Conservation (phyloP, 2,888 invertebrate species). For the Tenthredo amoena region DNA sequence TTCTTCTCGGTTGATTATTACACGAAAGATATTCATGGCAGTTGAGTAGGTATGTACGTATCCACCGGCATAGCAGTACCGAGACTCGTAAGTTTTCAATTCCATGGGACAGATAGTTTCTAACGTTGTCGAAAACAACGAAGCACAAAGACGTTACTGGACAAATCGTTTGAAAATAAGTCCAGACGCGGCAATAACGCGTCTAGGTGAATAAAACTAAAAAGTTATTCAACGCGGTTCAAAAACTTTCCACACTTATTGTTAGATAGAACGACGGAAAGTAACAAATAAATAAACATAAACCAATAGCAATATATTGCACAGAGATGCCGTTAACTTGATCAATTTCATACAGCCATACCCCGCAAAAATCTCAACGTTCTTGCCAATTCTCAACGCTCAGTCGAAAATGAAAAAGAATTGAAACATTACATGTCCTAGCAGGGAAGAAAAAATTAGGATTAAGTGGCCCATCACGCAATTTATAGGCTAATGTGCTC, state of each 20-base stretch:
- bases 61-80: not conserved
- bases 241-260: conserved; percentile 18
- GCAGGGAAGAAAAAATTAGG: not conserved
- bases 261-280: not conserved
- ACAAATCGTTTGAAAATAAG: conserved; percentile 44
- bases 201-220: conserved; percentile 25
- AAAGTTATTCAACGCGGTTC: conserved; percentile 30
- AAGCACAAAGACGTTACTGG: conserved; percentile 31
- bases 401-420: not conserved
- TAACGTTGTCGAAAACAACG: conserved; percentile 39
- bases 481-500: not conserved
- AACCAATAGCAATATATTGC: not conserved
- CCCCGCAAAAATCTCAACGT: not conserved
- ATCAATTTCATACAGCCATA: not conserved
- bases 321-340: not conserved
- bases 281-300: not conserved
- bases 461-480: not conserved
- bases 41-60: conserved; percentile 10
- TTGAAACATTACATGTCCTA: not conserved
- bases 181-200: conserved; percentile 43
- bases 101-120: conserved; percentile 7
- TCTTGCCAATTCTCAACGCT: not conserved
- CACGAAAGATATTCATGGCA: conserved; percentile 31
- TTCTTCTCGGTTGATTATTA: conserved; percentile 8
- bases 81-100: conserved; percentile 13